Percentiles rank a stretch among this genome's conserved stretches.
Evolutionary conservation across 2,113 vertebrate genomes (phyloP).

Genomic region (Cyprinus carpio): DNA sequence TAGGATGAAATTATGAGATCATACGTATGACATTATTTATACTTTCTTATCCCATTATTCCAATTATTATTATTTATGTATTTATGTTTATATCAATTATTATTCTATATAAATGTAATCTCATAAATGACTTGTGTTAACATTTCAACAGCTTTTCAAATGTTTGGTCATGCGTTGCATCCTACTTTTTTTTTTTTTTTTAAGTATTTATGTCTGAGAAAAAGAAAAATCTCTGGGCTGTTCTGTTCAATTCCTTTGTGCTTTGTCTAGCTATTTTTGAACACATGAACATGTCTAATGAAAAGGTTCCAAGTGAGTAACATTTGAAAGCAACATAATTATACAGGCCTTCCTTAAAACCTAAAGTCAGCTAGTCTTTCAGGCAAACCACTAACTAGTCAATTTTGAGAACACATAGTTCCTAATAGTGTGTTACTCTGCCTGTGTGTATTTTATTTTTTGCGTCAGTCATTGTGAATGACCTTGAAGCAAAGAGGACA

Average conservation of each 20-base stretch:
- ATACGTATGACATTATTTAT: too few species aligned
- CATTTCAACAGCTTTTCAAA: too few species aligned
- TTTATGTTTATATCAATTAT: too few species aligned
- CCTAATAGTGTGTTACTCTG: neutral
- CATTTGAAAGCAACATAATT: neutral
- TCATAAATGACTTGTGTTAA: too few species aligned
- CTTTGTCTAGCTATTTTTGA: neutral
- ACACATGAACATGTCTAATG: neutral
- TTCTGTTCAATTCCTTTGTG: neutral
- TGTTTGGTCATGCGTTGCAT: too few species aligned
- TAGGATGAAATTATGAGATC: too few species aligned
- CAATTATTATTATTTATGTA: too few species aligned
- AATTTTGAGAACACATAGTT: neutral
- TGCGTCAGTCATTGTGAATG: constrained; percentile 48
- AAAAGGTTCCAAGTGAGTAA: neutral
- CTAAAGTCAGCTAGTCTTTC: neutral
- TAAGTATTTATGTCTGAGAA: too few species aligned
- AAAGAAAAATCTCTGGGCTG: neutral
- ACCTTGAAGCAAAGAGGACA: constrained; percentile 57
- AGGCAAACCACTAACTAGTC: neutral
- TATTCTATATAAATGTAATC: too few species aligned
- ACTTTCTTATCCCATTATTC: too few species aligned
- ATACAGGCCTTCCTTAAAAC: neutral
- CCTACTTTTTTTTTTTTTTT: too few species aligned
- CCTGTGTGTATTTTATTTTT: constrained; percentile 6